Percentiles rank a stretch among this genome's conserved stretches.
Evolutionary conservation across 1,140 invertebrate genomes (phyloP).

Genomic region (Tetraneura akinire): DNA sequence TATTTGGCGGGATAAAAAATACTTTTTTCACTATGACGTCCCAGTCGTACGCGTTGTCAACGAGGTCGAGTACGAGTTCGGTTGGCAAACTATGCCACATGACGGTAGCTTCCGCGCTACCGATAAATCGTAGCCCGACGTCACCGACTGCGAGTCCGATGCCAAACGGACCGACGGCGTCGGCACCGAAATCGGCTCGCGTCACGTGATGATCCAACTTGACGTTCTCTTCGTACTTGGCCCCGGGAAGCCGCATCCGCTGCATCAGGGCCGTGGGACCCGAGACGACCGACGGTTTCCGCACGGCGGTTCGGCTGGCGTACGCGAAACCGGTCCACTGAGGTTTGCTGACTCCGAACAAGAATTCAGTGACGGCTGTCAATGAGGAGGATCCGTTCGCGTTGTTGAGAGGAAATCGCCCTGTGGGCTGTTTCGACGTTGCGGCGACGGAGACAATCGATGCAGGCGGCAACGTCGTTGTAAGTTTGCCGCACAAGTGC

Average conservation of each 20-base stretch:
- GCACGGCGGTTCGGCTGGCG: neutral
- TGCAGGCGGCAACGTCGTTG: neutral
- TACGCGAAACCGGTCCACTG: neutral
- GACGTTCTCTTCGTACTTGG: constrained; percentile 30
- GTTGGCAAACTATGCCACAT: constrained; percentile 29
- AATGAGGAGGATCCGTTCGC: neutral
- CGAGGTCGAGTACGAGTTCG: constrained; percentile 15
- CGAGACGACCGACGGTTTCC: no score
- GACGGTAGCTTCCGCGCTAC: neutral
- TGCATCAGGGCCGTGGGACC: neutral
- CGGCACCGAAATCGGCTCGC: neutral
- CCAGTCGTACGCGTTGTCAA: constrained; percentile 29
- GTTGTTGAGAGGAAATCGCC: neutral
- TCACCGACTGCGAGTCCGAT: neutral
- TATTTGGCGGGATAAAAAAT: neutral
- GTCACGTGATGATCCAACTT: constrained; percentile 22
- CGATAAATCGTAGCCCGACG: constrained; percentile 9
- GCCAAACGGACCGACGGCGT: neutral
- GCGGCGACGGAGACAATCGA: neutral
- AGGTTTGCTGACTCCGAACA: neutral
- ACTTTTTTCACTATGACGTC: constrained; percentile 21
- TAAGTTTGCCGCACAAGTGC: neutral
- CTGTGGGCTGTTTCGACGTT: neutral
- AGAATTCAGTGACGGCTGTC: neutral
- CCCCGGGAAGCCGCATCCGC: neutral